A percentile compares a stretch with the other conserved stretches of the same genome.
Evolutionary conservation across 2,113 vertebrate species (phyloP).

Genomic region (Carollia perspicillata): DNA sequence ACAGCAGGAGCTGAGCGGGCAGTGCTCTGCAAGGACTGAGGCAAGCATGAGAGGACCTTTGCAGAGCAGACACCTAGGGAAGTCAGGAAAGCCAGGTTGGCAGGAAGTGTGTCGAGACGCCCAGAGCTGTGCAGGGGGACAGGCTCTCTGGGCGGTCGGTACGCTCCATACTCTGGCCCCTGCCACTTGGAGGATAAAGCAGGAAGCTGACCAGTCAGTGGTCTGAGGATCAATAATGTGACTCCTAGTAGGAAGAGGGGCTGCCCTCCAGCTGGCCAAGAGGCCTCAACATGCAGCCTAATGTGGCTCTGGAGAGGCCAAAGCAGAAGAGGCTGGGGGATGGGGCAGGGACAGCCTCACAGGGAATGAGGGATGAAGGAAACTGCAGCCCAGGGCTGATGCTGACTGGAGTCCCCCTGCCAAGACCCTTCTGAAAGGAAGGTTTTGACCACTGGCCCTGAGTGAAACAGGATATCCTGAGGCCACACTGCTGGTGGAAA

Average conservation of each 20-base stretch:
- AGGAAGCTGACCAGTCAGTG: background rate
- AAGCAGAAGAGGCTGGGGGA: background rate
- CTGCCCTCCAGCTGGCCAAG: background rate
- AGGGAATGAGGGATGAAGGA: background rate
- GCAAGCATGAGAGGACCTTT: background rate
- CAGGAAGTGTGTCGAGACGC: background rate
- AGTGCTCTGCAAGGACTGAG: background rate
- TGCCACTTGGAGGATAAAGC: rapidly evolving
- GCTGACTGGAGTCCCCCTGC: background rate
- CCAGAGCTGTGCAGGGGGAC: background rate
- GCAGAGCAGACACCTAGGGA: background rate
- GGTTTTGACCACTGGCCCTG: background rate
- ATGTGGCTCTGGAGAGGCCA: background rate
- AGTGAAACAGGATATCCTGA: background rate
- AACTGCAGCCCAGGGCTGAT: background rate
- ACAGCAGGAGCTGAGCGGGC: background rate
- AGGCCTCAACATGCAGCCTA: background rate
- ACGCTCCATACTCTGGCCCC: background rate
- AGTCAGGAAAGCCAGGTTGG: background rate
- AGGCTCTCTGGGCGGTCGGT: rapidly evolving
- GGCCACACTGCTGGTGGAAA: rapidly evolving
- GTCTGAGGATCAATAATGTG: background rate
- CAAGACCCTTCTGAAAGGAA: background rate
- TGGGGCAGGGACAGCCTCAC: rapidly evolving
- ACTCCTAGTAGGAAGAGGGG: background rate